These are phyloP conservation scores for Gambusia affinis DNA, from an alignment of 2,113 vertebrate genomes.

Conservation along the genomic window DNA sequence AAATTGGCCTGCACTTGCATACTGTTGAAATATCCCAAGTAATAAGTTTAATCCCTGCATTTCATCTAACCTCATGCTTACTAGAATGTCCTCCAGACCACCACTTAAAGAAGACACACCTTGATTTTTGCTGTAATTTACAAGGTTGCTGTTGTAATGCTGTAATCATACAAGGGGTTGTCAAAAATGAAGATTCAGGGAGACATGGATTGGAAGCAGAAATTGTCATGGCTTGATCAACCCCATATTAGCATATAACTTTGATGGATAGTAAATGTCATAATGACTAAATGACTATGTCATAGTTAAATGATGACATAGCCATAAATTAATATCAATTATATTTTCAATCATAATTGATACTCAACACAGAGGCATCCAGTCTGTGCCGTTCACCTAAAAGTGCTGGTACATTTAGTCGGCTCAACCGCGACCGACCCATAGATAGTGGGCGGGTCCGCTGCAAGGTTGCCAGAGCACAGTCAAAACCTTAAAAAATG, in stretches of 20 bases:
- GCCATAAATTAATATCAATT: too few species aligned
- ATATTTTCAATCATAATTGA: background rate
- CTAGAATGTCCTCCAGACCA: too few species aligned
- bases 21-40: too few species aligned
- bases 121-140: background rate
- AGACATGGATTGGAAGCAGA: too few species aligned
- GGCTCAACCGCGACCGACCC: background rate
- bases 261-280: background rate
- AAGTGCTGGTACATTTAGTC: background rate
- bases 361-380: background rate
- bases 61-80: too few species aligned
- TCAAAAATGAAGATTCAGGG: too few species aligned
- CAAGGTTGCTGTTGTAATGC: too few species aligned
- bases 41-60: too few species aligned
- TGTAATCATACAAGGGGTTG: too few species aligned
- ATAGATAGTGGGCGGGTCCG: background rate
- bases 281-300: background rate
- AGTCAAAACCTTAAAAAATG: background rate
- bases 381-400: background rate
- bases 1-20: too few species aligned
- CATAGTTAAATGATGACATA: background rate
- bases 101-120: background rate
- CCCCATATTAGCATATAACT: background rate
- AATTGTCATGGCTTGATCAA: too few species aligned
- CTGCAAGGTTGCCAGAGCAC: conserved; percentile 39